Evolutionary conservation across 1,140 invertebrate species (phyloP), one percentile per base, ranked within the genome.

Genomic region (Brachionus rubens): DNA sequence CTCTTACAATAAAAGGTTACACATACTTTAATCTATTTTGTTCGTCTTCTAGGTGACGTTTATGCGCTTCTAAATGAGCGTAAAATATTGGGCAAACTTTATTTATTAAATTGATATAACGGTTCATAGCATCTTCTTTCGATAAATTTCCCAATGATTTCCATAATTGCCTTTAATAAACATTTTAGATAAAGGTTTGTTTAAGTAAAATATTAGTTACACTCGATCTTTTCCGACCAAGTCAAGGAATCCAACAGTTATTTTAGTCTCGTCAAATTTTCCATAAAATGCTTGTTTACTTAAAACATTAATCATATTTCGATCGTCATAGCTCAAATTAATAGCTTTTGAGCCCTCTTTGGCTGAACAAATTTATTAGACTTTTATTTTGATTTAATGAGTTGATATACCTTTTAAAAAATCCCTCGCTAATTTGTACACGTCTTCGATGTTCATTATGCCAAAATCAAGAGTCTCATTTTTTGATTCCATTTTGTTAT

Each of bases 331-430:
- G 40, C 91, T 92, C 56, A 96, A 87, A 81, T 96, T 92, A 40
- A 97, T 87, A 14, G 82, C 83, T 62, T 94, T 93, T 85, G 94
- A 97, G 9, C 94, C 94, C 86, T 94, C 91, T 87, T 97, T 96
- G 83, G 97, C 94, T 94, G 84, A n/a, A 86, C 87, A 79, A 79
- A 77, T 78, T 80, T 79, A 1, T 16, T 6, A 6, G 56, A 48
- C 41, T 14, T 46, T 46, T 5, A 46, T 24, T 65, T 19, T 3
- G 14, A 7, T 1, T 7, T 21, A 10, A 12, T n/a, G 12, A 7
- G 1, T 56, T 7, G n/a, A 0, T 10, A 16, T 70, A 72, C 68
- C 46, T 72, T 72, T 72, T 1, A 50, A 12, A 72, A 72, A 72
- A 12, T 72, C 46, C 33, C 46, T 33, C n/a, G 68, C 46, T 9